Evolutionary conservation across 2,113 vertebrate species (phyloP).

Genomic region (Lynx canadensis): DNA sequence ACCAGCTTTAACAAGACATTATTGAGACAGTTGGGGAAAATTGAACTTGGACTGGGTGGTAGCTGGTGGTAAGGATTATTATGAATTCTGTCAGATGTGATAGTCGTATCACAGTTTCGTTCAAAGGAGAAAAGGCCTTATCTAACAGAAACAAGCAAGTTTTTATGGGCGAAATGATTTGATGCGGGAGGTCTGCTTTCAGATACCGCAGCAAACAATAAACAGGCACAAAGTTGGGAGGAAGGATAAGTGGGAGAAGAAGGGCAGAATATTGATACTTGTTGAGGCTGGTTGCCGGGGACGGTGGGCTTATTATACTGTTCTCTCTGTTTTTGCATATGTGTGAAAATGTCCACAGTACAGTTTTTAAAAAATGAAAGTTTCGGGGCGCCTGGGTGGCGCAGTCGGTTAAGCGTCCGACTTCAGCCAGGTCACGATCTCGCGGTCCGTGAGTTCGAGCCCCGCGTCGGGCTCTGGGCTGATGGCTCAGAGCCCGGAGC

Average conservation of each 20-base stretch:
- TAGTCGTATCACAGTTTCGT: not conserved
- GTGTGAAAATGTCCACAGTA: conserved; percentile 27
- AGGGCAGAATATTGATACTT: not conserved
- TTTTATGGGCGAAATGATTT: conserved; percentile 3
- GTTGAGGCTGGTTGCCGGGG: not conserved
- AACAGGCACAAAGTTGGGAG: not conserved
- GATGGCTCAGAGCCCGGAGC: no score
- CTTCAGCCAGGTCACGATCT: no score
- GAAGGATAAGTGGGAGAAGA: not conserved
- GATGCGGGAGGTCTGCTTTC: not conserved
- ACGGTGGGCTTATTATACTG: not conserved
- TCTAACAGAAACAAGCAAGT: not conserved
- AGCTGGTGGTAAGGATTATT: conserved; percentile 36
- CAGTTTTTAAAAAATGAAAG: not conserved
- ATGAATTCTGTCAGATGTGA: not conserved
- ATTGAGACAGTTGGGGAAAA: not conserved
- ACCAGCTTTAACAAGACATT: conserved; percentile 29
- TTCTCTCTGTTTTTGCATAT: not conserved
- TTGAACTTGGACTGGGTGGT: not conserved
- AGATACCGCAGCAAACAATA: not conserved
- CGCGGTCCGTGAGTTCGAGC: no score
- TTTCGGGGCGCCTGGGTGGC: no score
- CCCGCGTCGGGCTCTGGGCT: no score
- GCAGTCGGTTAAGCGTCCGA: no score
- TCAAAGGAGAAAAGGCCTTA: not conserved